Evolutionary conservation across 2,888 invertebrate genomes (phyloP).

Genomic region (Thecophora atra): DNA sequence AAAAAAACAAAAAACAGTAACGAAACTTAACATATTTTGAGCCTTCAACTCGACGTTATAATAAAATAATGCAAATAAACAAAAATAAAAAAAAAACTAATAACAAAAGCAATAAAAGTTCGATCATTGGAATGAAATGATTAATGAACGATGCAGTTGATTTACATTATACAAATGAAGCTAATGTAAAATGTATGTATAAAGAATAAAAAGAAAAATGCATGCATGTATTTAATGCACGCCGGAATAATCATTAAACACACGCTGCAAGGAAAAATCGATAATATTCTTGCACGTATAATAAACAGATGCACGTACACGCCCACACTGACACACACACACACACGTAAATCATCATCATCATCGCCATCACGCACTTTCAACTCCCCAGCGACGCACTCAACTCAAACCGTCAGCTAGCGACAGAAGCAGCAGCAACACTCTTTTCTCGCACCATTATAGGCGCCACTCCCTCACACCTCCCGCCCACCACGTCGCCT

Average conservation of each 20-base stretch:
- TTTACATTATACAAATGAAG: too few species aligned
- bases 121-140: not conserved
- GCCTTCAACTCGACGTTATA: not conserved
- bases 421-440: not conserved
- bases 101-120: not conserved
- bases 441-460: not conserved
- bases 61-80: not conserved
- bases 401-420: slow-evolving; percentile 5
- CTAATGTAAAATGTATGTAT: too few species aligned
- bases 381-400: not conserved
- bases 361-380: slow-evolving; percentile 9
- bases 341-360: not conserved
- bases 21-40: not conserved
- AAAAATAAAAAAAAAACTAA: not conserved
- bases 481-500: slow-evolving; percentile 7
- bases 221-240: not conserved
- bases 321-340: not conserved
- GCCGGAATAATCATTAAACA: not conserved
- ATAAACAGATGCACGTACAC: not conserved
- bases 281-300: not conserved
- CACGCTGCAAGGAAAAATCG: not conserved
- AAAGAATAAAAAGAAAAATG: not conserved
- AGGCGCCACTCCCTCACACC: slow-evolving; percentile 19
- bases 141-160: too few species aligned
- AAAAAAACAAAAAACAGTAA: slow-evolving; percentile 1